These are phyloP conservation scores for Pogonognathellus flavescens DNA, from an alignment of 1,140 invertebrate genomes.

Conservation along the genomic window DNA sequence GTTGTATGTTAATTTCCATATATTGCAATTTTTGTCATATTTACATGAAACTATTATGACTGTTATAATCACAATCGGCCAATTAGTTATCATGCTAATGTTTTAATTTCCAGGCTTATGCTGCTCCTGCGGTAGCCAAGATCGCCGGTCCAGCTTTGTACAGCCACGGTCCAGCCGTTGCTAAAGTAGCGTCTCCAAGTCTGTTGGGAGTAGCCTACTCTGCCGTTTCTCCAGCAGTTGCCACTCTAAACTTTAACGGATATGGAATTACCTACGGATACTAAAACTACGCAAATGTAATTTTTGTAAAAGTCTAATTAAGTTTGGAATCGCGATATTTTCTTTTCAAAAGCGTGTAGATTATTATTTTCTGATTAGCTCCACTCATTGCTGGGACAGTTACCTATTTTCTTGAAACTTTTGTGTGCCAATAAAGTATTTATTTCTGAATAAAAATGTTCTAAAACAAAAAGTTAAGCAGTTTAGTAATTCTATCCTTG, in stretches of 20 bases:
- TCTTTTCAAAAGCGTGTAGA: background rate
- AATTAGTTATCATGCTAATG: no score
- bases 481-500: no score
- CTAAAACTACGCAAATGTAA: constrained; percentile 43
- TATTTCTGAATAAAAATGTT: background rate
- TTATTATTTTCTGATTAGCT: background rate
- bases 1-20: background rate
- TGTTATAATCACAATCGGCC: no score
- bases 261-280: constrained; percentile 68
- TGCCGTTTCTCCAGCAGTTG: constrained; percentile 58
- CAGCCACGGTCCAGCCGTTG: background rate
- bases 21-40: no score
- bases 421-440: constrained; percentile 16
- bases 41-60: no score
- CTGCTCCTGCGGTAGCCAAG: background rate
- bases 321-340: background rate
- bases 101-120: background rate
- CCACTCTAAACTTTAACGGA: constrained; percentile 60
- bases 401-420: background rate
- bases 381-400: background rate
- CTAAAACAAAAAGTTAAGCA: constrained; percentile 7
- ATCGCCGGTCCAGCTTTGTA: background rate
- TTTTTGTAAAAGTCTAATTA: background rate
- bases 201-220: constrained; percentile 60
- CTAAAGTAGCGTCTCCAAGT: constrained; percentile 27